Evolutionary conservation across 2,888 invertebrate species (phyloP), one percentile per base, ranked within the genome.

Genomic region (Dromius quadrimaculatus): DNA sequence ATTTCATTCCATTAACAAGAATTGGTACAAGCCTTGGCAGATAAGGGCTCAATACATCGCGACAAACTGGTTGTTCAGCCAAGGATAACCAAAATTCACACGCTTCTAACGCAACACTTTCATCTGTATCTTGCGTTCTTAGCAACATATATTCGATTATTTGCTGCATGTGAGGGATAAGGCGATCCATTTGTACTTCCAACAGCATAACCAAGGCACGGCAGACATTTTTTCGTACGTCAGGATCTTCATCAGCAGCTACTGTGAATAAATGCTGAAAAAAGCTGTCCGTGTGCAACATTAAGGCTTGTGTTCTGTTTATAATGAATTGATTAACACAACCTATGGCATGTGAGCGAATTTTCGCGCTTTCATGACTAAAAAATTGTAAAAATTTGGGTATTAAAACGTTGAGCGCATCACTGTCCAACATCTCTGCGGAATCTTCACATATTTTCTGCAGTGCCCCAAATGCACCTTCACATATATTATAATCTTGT

Each of bases 371-470:
- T 72, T 90, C 90, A 82, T 98, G 97, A 79, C 92, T 91, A 83
- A 98, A 98, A 85, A 97, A 99, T 81, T 96, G 94, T 76, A 99
- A 85, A 83, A 99, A 98, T 85, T 98, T 98, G 2, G 98, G 97
- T 79, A 99, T 96, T 76, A 99, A 88, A 76, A 97, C 89, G 84
- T 94, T 94, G 32, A 94, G 84, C 9, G 91, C 90, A 81, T 95
- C 94, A 75, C 92, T 93, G 80, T 97, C 97, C 72, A 98, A 83
- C 64, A 93, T 86, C 80, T 98, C 98, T 0, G 97, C 92, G 17
- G 96, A 97, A 83, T 99, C 99, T 85, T 99, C 99, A 83, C 98
- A 99, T 62, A 99, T 98, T 83, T 99, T 99, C 82, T 98, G 98
- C 75, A 99, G 83, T 13, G 98, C 97, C 76, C 98, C 97, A 84